Evolutionary conservation across 1,140 invertebrate species (phyloP), one percentile per base, ranked within the genome.

Genomic region (Watersipora subatra): DNA sequence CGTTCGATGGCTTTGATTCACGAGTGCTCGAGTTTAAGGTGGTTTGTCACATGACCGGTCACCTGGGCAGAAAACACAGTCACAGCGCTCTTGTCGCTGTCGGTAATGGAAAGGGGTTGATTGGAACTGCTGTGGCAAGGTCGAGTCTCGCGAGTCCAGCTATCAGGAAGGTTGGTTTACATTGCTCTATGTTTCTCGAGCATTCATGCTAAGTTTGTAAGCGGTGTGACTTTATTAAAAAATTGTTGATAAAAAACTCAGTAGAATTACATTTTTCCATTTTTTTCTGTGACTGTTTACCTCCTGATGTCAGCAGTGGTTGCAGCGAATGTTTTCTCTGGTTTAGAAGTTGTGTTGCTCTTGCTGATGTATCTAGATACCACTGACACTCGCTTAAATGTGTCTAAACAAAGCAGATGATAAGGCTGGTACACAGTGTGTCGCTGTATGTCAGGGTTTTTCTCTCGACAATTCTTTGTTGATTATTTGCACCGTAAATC

Each of bases 61-160:
- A 86, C 76, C 81, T 93, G 72, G 93, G 93, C 1, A 81, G 91
- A 62, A 86, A 83, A 57, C 83, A 86, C 62, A 81, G 84, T 65
- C 80, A 85, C 28, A 88, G 87, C 71, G 81, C 82, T 28, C 83
- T 89, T 70, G 86, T 87, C 30, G 86, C 95, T 1, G 92, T 90
- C 63, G 94, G 94, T 57, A 97, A 97, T 83, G 82, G 84, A 61
- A 87, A 93, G 76, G 94, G 93, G 1, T 77, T 96, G 15, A 88
- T 84, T 70, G 93, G 81, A 74, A 68, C 65, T 59, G 26, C n/a
- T 24, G 22, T 59, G 27, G 58, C 58, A 24, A 59, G 22, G 58
- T 24, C 58, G 7, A 59, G 27, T 22, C 27, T 28, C 22, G 58
- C 7, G 7, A 7, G 17, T 7, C 22, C 58, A 22, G 58, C 58